Evolutionary conservation across 2,113 vertebrate genomes (phyloP).

Genomic region (Paracanthobrama guichenoti): DNA sequence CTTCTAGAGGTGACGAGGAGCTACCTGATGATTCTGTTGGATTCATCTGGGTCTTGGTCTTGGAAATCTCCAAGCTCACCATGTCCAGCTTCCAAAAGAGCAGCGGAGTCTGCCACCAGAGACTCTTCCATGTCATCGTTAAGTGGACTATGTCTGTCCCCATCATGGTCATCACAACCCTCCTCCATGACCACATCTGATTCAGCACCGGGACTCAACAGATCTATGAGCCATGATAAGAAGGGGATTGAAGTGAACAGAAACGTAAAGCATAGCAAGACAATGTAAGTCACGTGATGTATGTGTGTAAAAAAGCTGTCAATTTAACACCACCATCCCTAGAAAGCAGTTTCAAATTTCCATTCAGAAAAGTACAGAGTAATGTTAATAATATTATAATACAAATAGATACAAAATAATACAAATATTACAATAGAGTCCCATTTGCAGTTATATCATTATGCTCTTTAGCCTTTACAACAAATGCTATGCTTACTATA

Average conservation of each 20-base stretch:
- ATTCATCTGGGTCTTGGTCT: slow-evolving; percentile 88
- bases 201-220: slow-evolving; percentile 90
- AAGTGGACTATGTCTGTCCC: slow-evolving; percentile 82
- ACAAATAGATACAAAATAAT: too few species aligned
- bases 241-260: background rate
- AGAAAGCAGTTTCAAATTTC: slow-evolving; percentile 2
- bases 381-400: slow-evolving; percentile 1
- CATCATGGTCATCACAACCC: slow-evolving; percentile 90
- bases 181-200: slow-evolving; percentile 90
- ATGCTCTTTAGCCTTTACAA: background rate
- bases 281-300: background rate
- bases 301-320: slow-evolving; percentile 9
- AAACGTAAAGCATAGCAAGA: background rate
- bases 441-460: background rate
- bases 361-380: slow-evolving; percentile 1
- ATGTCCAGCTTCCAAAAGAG: slow-evolving; percentile 77
- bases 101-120: slow-evolving; percentile 79
- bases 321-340: slow-evolving; percentile 11
- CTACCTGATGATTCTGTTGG: slow-evolving; percentile 91
- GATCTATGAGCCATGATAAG: slow-evolving; percentile 71
- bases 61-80: slow-evolving; percentile 83
- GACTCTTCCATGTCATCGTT: slow-evolving; percentile 91
- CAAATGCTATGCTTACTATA: background rate
- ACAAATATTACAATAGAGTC: background rate
- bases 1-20: background rate